These are phyloP conservation scores for Cyaniris semiargus DNA, from an alignment of 2,888 invertebrate genomes.

Conservation along the genomic window DNA sequence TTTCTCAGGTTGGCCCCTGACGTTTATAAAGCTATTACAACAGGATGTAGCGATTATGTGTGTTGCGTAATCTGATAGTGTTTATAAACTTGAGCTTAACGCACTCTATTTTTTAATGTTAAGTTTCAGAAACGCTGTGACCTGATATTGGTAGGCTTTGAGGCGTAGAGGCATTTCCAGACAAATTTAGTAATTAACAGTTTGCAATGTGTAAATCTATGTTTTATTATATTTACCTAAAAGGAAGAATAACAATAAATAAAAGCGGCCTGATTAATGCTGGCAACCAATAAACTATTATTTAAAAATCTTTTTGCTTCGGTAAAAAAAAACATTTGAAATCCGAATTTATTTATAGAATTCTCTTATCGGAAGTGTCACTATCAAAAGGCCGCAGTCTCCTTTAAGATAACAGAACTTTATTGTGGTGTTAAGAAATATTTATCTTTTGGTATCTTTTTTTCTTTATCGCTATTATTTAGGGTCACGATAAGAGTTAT, in stretches of 20 bases:
- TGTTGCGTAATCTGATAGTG: slow-evolving; percentile 28
- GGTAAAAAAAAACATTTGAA: slow-evolving; percentile 13
- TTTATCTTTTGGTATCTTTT: slow-evolving; percentile 69
- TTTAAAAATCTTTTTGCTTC: neutral
- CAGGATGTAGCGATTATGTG: slow-evolving; percentile 14
- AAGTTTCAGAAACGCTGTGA: neutral
- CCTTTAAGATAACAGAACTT: slow-evolving; percentile 61
- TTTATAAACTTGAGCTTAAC: slow-evolving; percentile 11
- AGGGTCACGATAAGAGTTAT: slow-evolving; percentile 60
- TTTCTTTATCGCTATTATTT: slow-evolving; percentile 75
- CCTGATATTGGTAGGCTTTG: neutral
- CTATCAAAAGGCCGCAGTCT: slow-evolving; percentile 42
- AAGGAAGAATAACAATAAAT: neutral
- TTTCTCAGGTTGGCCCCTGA: slow-evolving; percentile 68
- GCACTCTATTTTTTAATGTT: neutral
- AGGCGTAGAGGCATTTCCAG: no score
- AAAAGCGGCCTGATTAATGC: neutral
- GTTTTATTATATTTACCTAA: neutral
- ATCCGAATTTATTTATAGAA: slow-evolving; percentile 29
- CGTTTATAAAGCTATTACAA: slow-evolving; percentile 30
- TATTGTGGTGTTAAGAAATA: slow-evolving; percentile 65
- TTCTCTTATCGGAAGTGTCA: slow-evolving; percentile 4
- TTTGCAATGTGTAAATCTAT: neutral
- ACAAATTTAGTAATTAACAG: no score
- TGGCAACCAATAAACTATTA: neutral